Evolutionary conservation across 2,888 invertebrate species (phyloP).

Genomic region (Lysandra coridon): DNA sequence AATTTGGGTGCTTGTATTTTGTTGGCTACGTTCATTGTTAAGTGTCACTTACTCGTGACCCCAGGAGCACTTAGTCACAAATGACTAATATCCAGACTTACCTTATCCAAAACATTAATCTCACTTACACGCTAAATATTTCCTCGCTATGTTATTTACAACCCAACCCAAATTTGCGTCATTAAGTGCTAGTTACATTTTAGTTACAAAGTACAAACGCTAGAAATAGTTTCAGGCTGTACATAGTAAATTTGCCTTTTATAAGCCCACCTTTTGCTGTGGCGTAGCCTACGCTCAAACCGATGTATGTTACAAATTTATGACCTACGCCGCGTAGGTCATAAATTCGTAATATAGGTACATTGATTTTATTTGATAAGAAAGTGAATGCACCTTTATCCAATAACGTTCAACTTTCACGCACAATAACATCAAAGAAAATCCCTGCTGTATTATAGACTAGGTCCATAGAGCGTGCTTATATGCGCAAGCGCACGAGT

Average conservation of each 20-base stretch:
- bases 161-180: constrained; percentile 12
- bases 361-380: too few relatives aligned
- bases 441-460: too few relatives aligned
- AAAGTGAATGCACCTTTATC: too few relatives aligned
- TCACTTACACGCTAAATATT: constrained; percentile 27
- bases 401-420: too few relatives aligned
- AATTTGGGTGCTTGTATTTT: not conserved
- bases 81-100: constrained; percentile 15
- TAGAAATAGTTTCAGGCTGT: not conserved
- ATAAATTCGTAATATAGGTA: too few relatives aligned
- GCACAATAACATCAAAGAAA: too few relatives aligned
- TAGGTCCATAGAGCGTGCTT: too few relatives aligned
- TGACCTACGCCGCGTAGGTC: too few relatives aligned
- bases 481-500: too few relatives aligned
- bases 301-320: too few relatives aligned
- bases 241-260: not conserved
- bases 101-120: constrained; percentile 26
- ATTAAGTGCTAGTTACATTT: constrained; percentile 1
- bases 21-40: not conserved
- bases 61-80: constrained; percentile 21
- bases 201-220: not conserved
- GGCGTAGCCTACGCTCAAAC: too few relatives aligned
- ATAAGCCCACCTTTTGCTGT: too few relatives aligned
- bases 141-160: constrained; percentile 11
- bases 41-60: constrained; percentile 4